Evolutionary conservation across 1,140 invertebrate species (phyloP), one percentile per base, ranked within the genome.

Genomic region (Formica selysi): DNA sequence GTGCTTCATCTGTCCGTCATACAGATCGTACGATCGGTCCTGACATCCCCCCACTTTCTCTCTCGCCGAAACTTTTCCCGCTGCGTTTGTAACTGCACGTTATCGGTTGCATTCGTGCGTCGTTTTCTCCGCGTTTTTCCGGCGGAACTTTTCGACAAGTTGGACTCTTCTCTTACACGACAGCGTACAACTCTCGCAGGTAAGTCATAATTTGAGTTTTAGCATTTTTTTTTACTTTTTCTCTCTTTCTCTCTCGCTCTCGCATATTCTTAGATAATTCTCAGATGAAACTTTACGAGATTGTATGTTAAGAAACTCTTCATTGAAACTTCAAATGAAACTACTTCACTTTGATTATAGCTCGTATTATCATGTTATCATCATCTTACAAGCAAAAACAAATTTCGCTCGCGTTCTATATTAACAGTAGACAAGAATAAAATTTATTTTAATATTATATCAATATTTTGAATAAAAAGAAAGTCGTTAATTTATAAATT

Each of bases 1-100:
- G 92, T 93, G 92, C 90, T 93, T 90, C 83, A 89, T 89, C 94
- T 95, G 79, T 95, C 95, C 22, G 90, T 95, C 83, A 90, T 80
- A 86, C 90, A 81, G 76, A 83, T 86, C 85, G 90, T 44, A 70
- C 61, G 13, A 22, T 83, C 71, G 76, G 41, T 73, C 32, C 19
- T 38, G 38, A 64, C 11, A 48, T n/a, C 13, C 36, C 64, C 19
- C 7, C 26, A 32, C 11, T 22, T 1, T 32, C n/a, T 68, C 13
- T 79, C 74, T 76, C n/a, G 13, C 16, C 16, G 19, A 59, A 26
- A 44, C 19, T 62, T 48, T 78, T 78, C 26, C 26, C 41, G 29
- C 41, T 51, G 7, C 44, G 51, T 54, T 51, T 44, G 22, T 44
- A 67, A 57, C 13, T 54, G 32, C 13, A 54, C 8, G 44, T 41